phyloP scores from a whole-genome alignment of 2,797 vertebrate genomes.

The Discoglossus pictus region DNA sequence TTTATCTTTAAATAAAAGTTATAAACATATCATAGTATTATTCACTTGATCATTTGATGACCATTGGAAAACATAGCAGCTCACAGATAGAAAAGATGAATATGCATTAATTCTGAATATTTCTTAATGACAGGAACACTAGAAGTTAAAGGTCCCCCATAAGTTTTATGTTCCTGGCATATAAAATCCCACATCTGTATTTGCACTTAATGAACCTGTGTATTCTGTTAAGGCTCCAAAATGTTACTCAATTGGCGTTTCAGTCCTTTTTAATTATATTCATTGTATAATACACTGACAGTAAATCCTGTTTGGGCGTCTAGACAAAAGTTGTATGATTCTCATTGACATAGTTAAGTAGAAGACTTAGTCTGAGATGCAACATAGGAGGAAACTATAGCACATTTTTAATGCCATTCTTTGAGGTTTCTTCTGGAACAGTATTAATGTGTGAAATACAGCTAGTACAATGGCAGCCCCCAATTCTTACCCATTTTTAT shows the following conservation, averaged over 20 bases:
- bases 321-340: constrained; percentile 11
- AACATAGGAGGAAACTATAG: constrained; percentile 23
- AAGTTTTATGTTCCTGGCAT: neutral
- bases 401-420: constrained; percentile 28
- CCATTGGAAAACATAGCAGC: too few relatives aligned
- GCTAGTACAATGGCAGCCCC: constrained; percentile 22
- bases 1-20: too few relatives aligned
- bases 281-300: neutral
- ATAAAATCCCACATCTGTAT: neutral
- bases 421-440: constrained; percentile 38
- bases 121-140: too few relatives aligned
- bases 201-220: neutral
- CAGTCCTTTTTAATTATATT: neutral
- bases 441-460: neutral
- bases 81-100: too few relatives aligned
- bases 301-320: neutral
- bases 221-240: neutral
- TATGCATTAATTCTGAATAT: too few relatives aligned
- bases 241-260: neutral
- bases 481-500: constrained; percentile 32
- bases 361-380: constrained; percentile 1
- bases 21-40: too few relatives aligned
- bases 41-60: too few relatives aligned
- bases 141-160: too few relatives aligned
- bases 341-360: constrained; percentile 15